phyloP scores from a whole-genome alignment of 2,113 vertebrate genomes.

The Phylloscopus whistleri region DNA sequence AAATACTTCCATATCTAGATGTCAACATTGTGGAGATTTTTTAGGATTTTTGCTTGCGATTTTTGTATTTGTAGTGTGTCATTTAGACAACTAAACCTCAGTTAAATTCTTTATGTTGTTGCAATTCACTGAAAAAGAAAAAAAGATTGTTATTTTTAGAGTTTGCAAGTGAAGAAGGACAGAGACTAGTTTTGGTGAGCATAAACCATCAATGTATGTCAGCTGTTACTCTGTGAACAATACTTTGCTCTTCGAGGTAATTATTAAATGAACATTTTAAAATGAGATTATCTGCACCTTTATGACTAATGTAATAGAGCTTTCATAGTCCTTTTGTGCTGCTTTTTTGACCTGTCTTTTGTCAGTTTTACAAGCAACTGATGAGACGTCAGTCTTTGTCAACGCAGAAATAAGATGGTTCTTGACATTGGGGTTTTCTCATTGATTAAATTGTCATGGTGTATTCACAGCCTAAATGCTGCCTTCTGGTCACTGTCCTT shows the following conservation, averaged over 20 bases:
- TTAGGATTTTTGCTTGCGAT: neutral
- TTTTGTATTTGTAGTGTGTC: neutral
- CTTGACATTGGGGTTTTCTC: slow-evolving; percentile 67
- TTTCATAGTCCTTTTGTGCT: neutral
- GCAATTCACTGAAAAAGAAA: neutral
- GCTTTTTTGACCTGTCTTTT: neutral
- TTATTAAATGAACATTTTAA: neutral
- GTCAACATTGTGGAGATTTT: neutral
- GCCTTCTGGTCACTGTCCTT: slow-evolving; percentile 73
- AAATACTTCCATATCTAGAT: neutral
- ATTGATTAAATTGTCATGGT: slow-evolving; percentile 77
- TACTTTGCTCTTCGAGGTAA: neutral
- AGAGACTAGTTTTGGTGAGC: neutral
- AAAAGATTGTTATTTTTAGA: neutral
- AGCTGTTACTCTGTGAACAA: neutral
- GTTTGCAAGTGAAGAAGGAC: neutral
- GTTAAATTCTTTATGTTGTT: neutral
- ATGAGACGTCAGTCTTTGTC: slow-evolving; percentile 57
- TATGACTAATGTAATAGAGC: neutral
- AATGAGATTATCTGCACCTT: neutral
- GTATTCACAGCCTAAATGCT: slow-evolving; percentile 70
- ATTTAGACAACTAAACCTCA: neutral
- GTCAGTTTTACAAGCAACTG: slow-evolving; percentile 39
- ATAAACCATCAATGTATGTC: neutral
- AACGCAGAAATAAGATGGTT: slow-evolving; percentile 45